These are phyloP conservation scores for Drepanosiphum platanoidis DNA, from an alignment of 2,888 invertebrate species.

Conservation along the genomic window DNA sequence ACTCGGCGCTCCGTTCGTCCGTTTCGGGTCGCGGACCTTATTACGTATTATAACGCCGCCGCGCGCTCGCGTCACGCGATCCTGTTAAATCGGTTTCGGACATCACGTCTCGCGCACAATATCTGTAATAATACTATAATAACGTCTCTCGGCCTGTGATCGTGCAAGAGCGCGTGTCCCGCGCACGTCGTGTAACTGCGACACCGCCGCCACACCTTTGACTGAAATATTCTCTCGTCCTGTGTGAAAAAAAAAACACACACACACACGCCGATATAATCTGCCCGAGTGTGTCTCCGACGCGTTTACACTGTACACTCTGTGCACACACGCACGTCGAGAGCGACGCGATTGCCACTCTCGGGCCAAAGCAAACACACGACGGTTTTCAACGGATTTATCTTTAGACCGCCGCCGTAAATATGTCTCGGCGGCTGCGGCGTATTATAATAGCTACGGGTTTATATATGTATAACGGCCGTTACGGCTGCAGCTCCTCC, in stretches of 20 bases:
- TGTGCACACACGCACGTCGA: not conserved
- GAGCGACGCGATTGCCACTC: not conserved
- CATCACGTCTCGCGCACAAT: constrained; percentile 13
- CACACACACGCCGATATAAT: not conserved
- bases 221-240: not conserved
- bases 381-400: constrained; percentile 33
- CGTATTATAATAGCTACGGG: not conserved
- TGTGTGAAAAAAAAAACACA: not conserved
- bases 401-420: constrained; percentile 25
- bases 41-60: too few species aligned
- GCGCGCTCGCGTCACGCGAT: not conserved
- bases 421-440: not conserved
- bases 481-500: not conserved
- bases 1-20: not conserved
- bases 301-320: not conserved
- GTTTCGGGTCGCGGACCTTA: not conserved
- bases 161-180: not conserved
- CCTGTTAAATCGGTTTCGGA: constrained; percentile 34
- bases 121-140: not conserved
- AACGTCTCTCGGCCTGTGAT: too few species aligned
- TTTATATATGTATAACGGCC: not conserved
- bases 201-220: not conserved
- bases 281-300: not conserved
- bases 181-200: not conserved
- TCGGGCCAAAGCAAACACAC: constrained; percentile 52